These are phyloP conservation scores for Odocoileus hemionus DNA, from an alignment of 2,113 vertebrate species.

Conservation along the genomic window DNA sequence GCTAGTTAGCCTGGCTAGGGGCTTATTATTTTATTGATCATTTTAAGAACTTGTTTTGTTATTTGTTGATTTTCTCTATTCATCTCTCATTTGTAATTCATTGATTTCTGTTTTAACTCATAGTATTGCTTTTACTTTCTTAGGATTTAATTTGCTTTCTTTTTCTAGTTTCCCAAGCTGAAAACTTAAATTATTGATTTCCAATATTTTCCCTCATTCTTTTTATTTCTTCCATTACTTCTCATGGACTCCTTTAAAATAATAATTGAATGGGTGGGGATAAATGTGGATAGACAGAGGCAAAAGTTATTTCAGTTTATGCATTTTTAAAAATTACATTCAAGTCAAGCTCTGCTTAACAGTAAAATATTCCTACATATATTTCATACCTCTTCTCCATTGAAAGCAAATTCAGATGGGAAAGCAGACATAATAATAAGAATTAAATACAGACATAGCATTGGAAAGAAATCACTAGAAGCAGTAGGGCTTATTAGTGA, in stretches of 20 bases:
- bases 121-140: not conserved
- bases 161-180: not conserved
- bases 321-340: not conserved
- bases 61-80: not conserved
- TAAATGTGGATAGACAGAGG: not conserved
- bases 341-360: not conserved
- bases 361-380: not conserved
- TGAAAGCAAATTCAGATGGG: not conserved
- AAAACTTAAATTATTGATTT: not conserved
- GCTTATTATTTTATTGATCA: not conserved
- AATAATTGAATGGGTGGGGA: not conserved
- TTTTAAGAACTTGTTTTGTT: not conserved
- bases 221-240: not conserved
- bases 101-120: not conserved
- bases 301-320: not conserved
- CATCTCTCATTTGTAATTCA: not conserved
- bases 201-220: not conserved
- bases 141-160: not conserved
- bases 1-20: not conserved
- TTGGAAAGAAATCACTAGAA: not conserved
- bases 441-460: not conserved
- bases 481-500: not conserved
- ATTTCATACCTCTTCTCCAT: not conserved
- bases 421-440: not conserved
- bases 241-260: not conserved